These are phyloP conservation scores for Ommatoiulus sabulosus DNA, from an alignment of 2,888 invertebrate species.

Conservation along the genomic window DNA sequence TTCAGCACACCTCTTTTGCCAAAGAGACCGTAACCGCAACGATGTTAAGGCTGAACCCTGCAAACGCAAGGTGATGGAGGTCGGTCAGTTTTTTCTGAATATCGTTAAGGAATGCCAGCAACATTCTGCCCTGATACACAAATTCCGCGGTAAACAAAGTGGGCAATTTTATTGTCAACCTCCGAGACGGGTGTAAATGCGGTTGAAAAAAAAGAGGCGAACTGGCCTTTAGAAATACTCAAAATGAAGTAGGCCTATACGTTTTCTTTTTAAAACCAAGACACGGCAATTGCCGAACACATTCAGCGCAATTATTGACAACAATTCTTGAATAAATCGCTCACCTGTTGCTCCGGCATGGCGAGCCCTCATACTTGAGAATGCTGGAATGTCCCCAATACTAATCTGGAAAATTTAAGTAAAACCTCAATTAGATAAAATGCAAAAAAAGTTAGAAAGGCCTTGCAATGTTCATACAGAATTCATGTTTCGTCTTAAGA, in stretches of 20 bases:
- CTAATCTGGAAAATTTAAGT: not conserved
- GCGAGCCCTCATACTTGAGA: not conserved
- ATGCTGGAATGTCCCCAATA: not conserved
- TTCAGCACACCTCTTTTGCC: not conserved
- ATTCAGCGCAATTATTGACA: not conserved
- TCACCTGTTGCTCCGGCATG: not conserved
- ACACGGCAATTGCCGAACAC: not conserved
- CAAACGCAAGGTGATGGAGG: not conserved
- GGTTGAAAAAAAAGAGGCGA: not conserved
- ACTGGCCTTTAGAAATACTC: not conserved
- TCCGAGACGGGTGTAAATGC: slow-evolving; percentile 8
- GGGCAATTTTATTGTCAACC: slow-evolving; percentile 19
- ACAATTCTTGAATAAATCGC: not conserved
- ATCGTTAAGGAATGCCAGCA: not conserved
- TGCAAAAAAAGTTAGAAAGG: no score
- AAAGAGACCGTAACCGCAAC: not conserved
- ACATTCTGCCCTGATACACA: not conserved
- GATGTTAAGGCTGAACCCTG: not conserved
- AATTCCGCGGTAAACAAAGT: slow-evolving; percentile 19
- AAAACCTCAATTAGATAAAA: not conserved
- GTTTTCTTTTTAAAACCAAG: not conserved
- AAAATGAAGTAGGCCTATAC: no score
- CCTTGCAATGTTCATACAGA: no score
- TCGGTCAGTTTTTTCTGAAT: slow-evolving; percentile 9
- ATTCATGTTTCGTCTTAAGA: no score